Evolutionary conservation across 2,888 invertebrate genomes (phyloP), one percentile per base, ranked within the genome.

Genomic region (Gibbula magus): DNA sequence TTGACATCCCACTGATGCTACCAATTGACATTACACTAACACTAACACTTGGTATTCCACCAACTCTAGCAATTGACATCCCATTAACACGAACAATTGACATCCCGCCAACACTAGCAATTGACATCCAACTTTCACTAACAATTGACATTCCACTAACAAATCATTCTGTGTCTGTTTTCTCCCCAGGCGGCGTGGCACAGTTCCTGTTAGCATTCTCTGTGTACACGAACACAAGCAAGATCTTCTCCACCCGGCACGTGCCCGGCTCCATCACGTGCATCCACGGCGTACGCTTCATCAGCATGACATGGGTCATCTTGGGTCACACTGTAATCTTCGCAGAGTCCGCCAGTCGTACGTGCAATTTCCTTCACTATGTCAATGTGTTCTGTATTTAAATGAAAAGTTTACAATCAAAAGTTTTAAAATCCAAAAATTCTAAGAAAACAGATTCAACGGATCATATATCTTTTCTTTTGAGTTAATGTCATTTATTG

Each of bases 251-350:
- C 75, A 86, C 87, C 0, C 70, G 79, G 7, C 86, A 88, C 32
- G 77, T 83, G 5, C 78, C 84, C 1, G 88, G 86, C 16, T 83
- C 83, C 20, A 80, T 96, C 85, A 94, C 95, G 61, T 95, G 96
- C 88, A 94, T 96, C 82, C 95, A 96, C 86, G 95, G 96, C 13
- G 94, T 96, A 52, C 94, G 96, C 84, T 94, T 91, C 80, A 73
- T 91, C 77, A 89, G 89, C 80, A 89, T 91, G 89, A 86, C 86
- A n/a, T 91, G 91, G 91, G 90, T 91, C 29, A 89, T 91, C 8
- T 87, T 91, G 3, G 90, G 91, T 25, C 91, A 91, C 77, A 81
- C 87, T 0, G 88, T 83, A 67, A 81, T 84, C 0, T 84, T 88
- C 51, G 22, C 70, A n/a, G 52, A 67, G 20, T 20, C 29, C 25